Evolutionary conservation across 2,888 invertebrate species (phyloP).

Genomic region (Schrankia costaestrigalis): DNA sequence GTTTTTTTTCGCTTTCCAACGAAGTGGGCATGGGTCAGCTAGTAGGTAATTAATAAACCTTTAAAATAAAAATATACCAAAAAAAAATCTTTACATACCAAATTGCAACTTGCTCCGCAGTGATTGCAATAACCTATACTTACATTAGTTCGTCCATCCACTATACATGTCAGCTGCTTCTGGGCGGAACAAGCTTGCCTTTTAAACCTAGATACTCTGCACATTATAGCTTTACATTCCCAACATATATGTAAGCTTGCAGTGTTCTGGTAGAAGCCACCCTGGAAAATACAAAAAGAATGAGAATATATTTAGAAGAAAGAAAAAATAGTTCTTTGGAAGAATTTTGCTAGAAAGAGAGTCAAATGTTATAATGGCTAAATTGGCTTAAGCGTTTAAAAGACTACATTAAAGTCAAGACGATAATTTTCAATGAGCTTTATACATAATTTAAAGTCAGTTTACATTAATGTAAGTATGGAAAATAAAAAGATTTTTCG

Average conservation of each 20-base stretch:
- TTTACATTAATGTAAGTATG: too few relatives aligned
- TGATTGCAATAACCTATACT: conserved; percentile 10
- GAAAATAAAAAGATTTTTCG: too few relatives aligned
- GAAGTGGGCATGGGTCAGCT: too few relatives aligned
- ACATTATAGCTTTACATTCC: conserved; percentile 53
- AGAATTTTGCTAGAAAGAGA: too few relatives aligned
- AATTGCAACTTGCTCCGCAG: neutral
- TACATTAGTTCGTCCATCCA: conserved; percentile 38
- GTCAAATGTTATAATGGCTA: too few relatives aligned
- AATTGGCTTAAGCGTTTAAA: too few relatives aligned
- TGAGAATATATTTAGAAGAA: neutral
- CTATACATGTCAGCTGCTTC: conserved; percentile 33
- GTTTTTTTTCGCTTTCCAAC: too few relatives aligned
- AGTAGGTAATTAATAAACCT: too few relatives aligned
- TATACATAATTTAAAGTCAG: too few relatives aligned
- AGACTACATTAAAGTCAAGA: too few relatives aligned
- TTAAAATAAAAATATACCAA: neutral
- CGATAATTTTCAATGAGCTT: too few relatives aligned
- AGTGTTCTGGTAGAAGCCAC: conserved; percentile 52
- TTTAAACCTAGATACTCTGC: conserved; percentile 40
- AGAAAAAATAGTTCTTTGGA: too few relatives aligned
- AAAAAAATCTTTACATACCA: neutral
- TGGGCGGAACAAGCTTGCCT: conserved; percentile 46
- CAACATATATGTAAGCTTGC: conserved; percentile 52
- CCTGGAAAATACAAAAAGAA: conserved; percentile 34